Evolutionary conservation across 2,113 vertebrate genomes (phyloP), one percentile per base, ranked within the genome.

Genomic region (Petaurus breviceps): DNA sequence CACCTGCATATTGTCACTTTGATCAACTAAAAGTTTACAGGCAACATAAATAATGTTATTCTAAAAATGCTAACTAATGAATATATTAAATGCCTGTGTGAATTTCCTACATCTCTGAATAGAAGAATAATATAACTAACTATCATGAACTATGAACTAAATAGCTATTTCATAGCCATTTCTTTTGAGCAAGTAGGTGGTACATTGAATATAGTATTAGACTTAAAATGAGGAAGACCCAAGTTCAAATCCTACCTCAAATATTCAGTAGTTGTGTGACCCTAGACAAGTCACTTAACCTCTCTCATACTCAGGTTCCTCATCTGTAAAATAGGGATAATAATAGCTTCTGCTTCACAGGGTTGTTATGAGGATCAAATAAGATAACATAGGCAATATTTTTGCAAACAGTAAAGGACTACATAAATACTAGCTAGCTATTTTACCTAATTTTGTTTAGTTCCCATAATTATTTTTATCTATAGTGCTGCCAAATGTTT

Each of bases 21-120:
- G n/a, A 43, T 43, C n/a, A 84, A 77, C n/a, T 77, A 77, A 84
- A 84, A 84, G n/a, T 43, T 52, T 96, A 22, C 26, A 37, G 89
- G 31, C 91, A 26, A 7, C 93, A 93, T 51, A 28, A 43, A 51
- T 90, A 84, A 91, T 37, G 8, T 95, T n/a, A 43, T 92, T 95
- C 50, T 90, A 55, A 92, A 89, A 4, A 3, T 46, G 7, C 49
- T 95, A 19, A 89, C 23, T 91, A 89, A 92, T 96, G 22, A 55
- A 47, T n/a, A 43, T 28, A 92, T 23, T 52, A 7, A 91, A 49
- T 94, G 24, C 68, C 94, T 93, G 46, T 31, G 3, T 94, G 89
- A 90, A 24, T 68, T 92, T 50, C 22, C 50, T 93, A 95, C 46
- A 91, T 53, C 51, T 90, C 23, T 92, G 51, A 91, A 53, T 92